Percentiles rank a stretch among this genome's conserved stretches.
phyloP scores from a whole-genome alignment of 2,888 invertebrate genomes.

The Hylaea fasciaria region DNA sequence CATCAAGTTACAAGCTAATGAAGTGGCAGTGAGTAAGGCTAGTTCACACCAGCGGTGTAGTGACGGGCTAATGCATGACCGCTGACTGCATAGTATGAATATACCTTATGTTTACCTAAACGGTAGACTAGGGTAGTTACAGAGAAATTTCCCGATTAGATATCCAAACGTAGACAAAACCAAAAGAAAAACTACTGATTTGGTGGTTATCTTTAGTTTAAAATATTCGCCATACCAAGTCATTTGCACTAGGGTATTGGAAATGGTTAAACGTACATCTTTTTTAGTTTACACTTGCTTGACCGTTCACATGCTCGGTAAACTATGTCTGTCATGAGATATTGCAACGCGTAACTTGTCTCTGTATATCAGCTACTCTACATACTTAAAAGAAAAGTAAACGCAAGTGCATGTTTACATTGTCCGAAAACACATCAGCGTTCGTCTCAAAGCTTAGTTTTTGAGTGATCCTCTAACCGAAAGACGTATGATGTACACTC shows the following conservation, averaged over 20 bases:
- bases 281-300: too few species aligned
- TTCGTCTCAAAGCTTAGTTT: slow-evolving; percentile 8
- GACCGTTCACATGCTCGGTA: not conserved
- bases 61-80: slow-evolving; percentile 16
- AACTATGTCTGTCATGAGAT: too few species aligned
- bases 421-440: slow-evolving; percentile 10
- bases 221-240: too few species aligned
- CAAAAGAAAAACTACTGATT: too few species aligned
- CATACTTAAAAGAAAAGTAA: slow-evolving; percentile 10
- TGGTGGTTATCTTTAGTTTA: too few species aligned
- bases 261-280: too few species aligned
- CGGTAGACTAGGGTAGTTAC: not conserved
- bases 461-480: slow-evolving; percentile 17
- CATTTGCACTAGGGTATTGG: too few species aligned
- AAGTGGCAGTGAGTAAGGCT: slow-evolving; percentile 13
- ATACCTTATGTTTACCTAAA: slow-evolving; percentile 19
- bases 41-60: slow-evolving; percentile 10
- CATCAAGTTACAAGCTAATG: slow-evolving; percentile 7
- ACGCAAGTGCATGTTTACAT: slow-evolving; percentile 24
- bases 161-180: too few species aligned
- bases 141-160: slow-evolving; percentile 5
- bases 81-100: slow-evolving; percentile 17
- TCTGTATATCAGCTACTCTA: slow-evolving; percentile 10
- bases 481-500: slow-evolving; percentile 9
- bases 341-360: not conserved